Base-by-base conservation (phyloP, 2,888 invertebrate species). In the Sceliomorpha sp. region DNA sequence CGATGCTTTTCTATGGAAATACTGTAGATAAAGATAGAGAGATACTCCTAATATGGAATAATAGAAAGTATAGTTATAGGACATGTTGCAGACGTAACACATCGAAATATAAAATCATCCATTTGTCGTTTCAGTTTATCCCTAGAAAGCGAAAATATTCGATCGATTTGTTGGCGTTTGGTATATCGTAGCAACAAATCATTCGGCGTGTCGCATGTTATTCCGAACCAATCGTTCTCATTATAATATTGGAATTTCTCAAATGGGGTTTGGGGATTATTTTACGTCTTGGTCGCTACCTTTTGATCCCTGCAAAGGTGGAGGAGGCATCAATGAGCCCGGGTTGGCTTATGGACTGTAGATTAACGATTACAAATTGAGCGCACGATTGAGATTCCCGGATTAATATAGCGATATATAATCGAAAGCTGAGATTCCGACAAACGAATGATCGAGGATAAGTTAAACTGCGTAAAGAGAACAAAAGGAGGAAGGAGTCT, bases 351-450 rank as follows among this genome's bases (percentile, higher is more conserved):
- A 58, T 59, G 64, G 64, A 64, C 67, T 73, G 71, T 40, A 78
- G 77, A 74, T 78, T 86, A 86, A 86, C 86, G 86, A 86, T 86
- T 85, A 85, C 83, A 86, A 86, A 86, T 86, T 72, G 83, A 79
- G 70, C 74, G 74, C 64, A 75, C 78, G 81, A 86, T 86, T 77
- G 81, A 82, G 77, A 77, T 82, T 82, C 77, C 73, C 72, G 80
- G 81, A 85, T 86, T 85, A 84, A 85, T 83, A 81, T 76, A 77
- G 79, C 79, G 80, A 86, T 86, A 81, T 84, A 86, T 87, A 82
- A 86, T 84, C 80, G 79, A 82, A 85, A 83, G 82, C 80, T 81
- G 82, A 85, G 82, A 83, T 82, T 77, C 76, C 69, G 70, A 50
- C 56, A 59, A 68, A 66, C 60, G 50, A 39, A 70, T 59, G 59